Evolutionary conservation across 2,113 vertebrate genomes (phyloP).

Genomic region (Suricata suricatta): DNA sequence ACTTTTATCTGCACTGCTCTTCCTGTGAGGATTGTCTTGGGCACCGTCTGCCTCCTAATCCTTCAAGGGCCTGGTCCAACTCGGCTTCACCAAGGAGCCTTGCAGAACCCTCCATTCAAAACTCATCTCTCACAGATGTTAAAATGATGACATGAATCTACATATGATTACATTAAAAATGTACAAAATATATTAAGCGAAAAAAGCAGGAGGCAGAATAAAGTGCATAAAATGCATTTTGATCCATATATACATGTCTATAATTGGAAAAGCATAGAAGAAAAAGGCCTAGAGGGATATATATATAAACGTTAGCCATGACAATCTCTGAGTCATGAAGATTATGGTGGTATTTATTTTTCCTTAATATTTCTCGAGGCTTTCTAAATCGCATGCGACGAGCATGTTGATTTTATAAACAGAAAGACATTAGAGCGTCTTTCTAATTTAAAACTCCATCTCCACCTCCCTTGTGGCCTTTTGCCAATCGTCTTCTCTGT

Average conservation of each 20-base stretch:
- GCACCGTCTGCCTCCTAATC: background rate
- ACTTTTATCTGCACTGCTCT: background rate
- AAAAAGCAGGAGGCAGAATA: constrained; percentile 47
- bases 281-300: constrained; percentile 33
- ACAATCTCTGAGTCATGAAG: constrained; percentile 60
- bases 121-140: constrained; percentile 33
- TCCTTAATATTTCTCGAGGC: constrained; percentile 46
- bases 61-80: background rate
- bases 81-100: background rate
- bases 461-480: background rate
- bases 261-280: constrained; percentile 44
- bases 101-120: constrained; percentile 24
- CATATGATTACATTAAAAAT: constrained; percentile 50
- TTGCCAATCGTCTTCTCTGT: background rate
- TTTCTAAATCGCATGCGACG: background rate
- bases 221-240: constrained; percentile 56
- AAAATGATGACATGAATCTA: constrained; percentile 52
- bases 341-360: constrained; percentile 54
- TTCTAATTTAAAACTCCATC: background rate
- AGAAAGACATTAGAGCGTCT: background rate
- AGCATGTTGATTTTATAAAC: constrained; percentile 43
- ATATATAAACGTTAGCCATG: constrained; percentile 24
- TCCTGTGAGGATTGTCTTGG: background rate
- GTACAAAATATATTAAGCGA: constrained; percentile 47
- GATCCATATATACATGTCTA: constrained; percentile 40